Evolutionary conservation across 2,797 vertebrate genomes (phyloP).

Genomic region (Crotalus adamanteus): DNA sequence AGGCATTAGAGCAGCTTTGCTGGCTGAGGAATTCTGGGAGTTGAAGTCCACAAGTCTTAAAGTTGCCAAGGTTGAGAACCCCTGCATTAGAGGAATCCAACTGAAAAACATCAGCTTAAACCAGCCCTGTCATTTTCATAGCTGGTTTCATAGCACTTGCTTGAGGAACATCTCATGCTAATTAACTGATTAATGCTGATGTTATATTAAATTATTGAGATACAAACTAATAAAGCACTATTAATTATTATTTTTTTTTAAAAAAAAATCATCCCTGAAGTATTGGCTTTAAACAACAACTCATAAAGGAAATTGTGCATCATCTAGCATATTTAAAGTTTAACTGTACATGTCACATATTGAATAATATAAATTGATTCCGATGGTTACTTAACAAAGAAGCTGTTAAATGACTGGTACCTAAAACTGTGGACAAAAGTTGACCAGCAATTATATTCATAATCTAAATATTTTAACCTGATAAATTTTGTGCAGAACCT

Average conservation of each 20-base stretch:
- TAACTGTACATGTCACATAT: constrained; percentile 33
- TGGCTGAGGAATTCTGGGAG: too few relatives aligned
- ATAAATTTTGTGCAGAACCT: constrained; percentile 37
- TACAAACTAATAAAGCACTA: not conserved
- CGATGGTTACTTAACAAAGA: constrained; percentile 41
- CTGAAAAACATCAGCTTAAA: not conserved
- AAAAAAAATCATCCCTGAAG: not conserved
- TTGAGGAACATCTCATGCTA: not conserved
- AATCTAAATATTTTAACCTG: constrained; percentile 26
- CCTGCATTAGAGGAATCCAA: not conserved
- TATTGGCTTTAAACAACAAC: not conserved
- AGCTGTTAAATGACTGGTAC: constrained; percentile 44
- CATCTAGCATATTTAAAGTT: constrained; percentile 13
- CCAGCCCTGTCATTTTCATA: not conserved
- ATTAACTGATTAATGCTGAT: not conserved
- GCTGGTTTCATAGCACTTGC: not conserved
- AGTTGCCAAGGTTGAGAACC: too few relatives aligned
- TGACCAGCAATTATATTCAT: constrained; percentile 52
- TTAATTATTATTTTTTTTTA: not conserved
- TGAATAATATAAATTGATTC: constrained; percentile 29
- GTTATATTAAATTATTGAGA: not conserved
- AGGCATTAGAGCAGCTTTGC: not conserved
- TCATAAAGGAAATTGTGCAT: not conserved
- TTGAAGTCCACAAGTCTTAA: too few relatives aligned
- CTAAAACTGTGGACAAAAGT: constrained; percentile 35